Percentiles rank a stretch among this genome's conserved stretches.
Evolutionary conservation across 1,140 invertebrate species (phyloP).

Genomic region (Drosophila auraria): DNA sequence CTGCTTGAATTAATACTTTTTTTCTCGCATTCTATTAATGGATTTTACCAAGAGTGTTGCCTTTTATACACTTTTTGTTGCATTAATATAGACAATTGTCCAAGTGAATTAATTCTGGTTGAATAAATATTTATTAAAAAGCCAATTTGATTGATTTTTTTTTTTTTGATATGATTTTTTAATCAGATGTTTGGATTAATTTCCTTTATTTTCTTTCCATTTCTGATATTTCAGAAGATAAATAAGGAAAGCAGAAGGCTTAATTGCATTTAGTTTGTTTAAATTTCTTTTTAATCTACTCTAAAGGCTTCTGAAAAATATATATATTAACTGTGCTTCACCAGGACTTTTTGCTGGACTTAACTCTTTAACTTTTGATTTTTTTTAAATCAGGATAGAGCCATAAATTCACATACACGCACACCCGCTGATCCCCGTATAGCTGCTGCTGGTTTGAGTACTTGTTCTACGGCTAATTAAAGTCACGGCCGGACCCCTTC

Average conservation of each 20-base stretch:
- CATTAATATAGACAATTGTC: background rate
- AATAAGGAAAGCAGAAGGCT: too few species aligned
- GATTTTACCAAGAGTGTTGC: background rate
- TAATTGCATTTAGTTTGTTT: too few species aligned
- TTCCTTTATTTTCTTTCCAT: too few species aligned
- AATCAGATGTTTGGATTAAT: background rate
- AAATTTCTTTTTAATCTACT: too few species aligned
- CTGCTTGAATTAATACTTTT: background rate
- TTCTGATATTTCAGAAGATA: too few species aligned
- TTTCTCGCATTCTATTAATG: background rate
- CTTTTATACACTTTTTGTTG: too few species aligned
- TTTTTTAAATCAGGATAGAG: conserved; percentile 5
- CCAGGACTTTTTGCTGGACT: background rate
- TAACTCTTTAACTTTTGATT: background rate
- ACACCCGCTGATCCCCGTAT: conserved; percentile 13
- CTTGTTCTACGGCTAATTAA: conserved; percentile 49
- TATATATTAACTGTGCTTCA: too few species aligned
- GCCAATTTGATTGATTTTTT: too few species aligned
- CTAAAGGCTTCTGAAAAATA: too few species aligned
- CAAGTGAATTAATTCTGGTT: background rate
- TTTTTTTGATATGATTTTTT: too few species aligned
- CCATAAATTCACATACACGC: conserved; percentile 2
- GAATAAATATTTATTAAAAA: background rate
- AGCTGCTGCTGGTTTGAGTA: conserved; percentile 18
- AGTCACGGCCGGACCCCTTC: conserved; percentile 27